phyloP scores from a whole-genome alignment of 1,140 invertebrate genomes.

The Pseudachorutes palmiensis region DNA sequence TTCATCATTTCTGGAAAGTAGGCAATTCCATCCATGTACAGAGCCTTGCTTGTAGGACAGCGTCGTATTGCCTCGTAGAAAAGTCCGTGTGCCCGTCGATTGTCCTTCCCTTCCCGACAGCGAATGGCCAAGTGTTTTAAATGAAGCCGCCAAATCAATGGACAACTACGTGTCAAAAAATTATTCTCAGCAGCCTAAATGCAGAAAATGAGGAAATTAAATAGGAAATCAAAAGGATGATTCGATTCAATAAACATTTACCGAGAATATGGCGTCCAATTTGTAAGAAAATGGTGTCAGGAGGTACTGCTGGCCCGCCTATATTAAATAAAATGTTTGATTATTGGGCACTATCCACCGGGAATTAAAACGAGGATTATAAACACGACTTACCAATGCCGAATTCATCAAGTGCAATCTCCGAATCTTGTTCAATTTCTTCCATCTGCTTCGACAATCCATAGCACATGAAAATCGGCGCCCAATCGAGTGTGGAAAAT shows the following conservation, averaged over 20 bases:
- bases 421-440: conserved; percentile 31
- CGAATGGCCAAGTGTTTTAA: conserved; percentile 27
- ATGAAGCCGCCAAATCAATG: conserved; percentile 36
- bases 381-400: conserved; percentile 25
- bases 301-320: conserved; percentile 36
- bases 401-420: conserved; percentile 29
- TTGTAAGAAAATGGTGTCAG: conserved; percentile 37
- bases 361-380: not conserved
- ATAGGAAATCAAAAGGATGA: no score
- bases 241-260: no score
- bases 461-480: conserved; percentile 33
- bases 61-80: conserved; percentile 35
- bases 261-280: conserved; percentile 29
- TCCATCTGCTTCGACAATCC: conserved; percentile 31
- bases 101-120: conserved; percentile 26
- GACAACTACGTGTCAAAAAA: conserved; percentile 25
- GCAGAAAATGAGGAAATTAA: no score
- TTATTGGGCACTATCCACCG: not conserved
- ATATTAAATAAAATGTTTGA: conserved; percentile 2
- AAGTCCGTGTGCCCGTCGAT: conserved; percentile 11
- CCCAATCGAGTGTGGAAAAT: conserved; percentile 25
- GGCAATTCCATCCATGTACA: conserved; percentile 33
- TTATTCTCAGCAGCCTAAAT: conserved; percentile 34
- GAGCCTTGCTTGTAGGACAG: conserved; percentile 32
- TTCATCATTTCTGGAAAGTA: conserved; percentile 34